Evolutionary conservation across 2,797 vertebrate genomes (phyloP).

Genomic region (Melanotaenia parkinsoni): DNA sequence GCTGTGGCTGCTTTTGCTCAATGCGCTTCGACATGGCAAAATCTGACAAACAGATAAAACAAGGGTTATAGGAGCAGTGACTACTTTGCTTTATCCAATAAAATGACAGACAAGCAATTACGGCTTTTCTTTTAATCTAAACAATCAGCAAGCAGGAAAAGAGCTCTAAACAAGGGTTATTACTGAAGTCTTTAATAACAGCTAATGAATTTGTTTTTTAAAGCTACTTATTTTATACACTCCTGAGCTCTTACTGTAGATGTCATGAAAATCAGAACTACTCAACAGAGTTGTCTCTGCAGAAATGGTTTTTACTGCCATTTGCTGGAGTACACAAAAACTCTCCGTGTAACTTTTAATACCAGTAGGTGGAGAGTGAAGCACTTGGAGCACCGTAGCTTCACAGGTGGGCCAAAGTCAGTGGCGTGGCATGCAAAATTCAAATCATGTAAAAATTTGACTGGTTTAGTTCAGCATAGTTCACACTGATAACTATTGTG

Average conservation of each 20-base stretch:
- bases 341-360: neutral
- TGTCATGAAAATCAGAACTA: neutral
- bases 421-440: too few relatives aligned
- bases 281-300: too few relatives aligned
- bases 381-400: neutral
- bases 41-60: conserved; percentile 4
- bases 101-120: neutral
- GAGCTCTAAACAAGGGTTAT: neutral
- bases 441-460: too few relatives aligned
- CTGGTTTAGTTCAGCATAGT: too few relatives aligned
- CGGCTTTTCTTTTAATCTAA: neutral
- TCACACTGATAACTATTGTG: too few relatives aligned
- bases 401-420: neutral
- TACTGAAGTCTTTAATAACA: neutral
- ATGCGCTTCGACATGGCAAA: conserved; percentile 13
- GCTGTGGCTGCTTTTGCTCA: conserved; percentile 6
- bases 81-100: neutral
- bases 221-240: neutral
- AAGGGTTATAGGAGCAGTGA: neutral
- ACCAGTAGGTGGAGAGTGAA: neutral
- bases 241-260: neutral
- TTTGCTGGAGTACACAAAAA: neutral
- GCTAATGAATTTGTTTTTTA: neutral
- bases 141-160: neutral
- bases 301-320: neutral